Evolutionary conservation across 2,113 vertebrate genomes (phyloP).

Genomic region (Phylloscopus trochiloides): DNA sequence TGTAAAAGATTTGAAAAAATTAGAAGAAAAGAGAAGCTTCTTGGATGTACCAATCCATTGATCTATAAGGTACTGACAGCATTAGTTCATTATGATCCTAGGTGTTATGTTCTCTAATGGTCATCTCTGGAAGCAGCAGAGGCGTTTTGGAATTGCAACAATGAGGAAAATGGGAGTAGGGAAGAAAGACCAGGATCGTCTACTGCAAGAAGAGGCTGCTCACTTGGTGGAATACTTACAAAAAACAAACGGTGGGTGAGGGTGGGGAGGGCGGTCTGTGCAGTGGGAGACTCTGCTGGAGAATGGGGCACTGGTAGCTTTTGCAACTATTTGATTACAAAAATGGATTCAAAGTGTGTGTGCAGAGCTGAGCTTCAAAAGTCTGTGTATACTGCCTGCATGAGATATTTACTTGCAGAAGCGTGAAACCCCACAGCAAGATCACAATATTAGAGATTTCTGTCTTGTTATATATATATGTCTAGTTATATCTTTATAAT

Average conservation of each 20-base stretch:
- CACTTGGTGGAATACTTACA: neutral
- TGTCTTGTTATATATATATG: neutral
- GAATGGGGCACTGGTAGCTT: neutral
- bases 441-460: neutral
- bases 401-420: neutral
- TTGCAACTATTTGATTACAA: neutral
- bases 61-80: neutral
- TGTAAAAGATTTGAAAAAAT: neutral
- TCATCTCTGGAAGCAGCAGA: slow-evolving; percentile 25
- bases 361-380: neutral
- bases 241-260: neutral
- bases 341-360: neutral
- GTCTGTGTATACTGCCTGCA: neutral
- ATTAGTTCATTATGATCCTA: neutral
- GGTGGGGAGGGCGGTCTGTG: neutral
- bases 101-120: slow-evolving; percentile 22
- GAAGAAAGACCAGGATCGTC: neutral
- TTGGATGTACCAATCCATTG: neutral
- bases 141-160: neutral
- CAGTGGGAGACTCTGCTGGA: neutral
- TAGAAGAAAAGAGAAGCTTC: neutral
- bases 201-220: neutral
- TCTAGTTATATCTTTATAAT: neutral
- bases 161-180: slow-evolving; percentile 36
- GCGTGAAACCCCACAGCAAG: neutral